Evolutionary conservation across 2,113 vertebrate species (phyloP).

Genomic region (Scytalopus superciliaris): DNA sequence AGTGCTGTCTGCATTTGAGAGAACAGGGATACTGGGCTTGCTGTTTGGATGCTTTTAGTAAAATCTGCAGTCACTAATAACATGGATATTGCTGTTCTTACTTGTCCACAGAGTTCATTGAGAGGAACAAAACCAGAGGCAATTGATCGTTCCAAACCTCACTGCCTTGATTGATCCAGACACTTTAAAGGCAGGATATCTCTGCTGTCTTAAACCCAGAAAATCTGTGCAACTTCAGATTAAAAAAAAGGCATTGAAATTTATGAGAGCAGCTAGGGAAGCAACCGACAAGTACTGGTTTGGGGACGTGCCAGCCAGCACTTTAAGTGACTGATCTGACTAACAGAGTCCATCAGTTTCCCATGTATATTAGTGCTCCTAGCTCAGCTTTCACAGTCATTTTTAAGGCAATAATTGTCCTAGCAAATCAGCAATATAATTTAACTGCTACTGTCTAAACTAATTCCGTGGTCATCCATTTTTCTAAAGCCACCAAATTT

Average conservation of each 20-base stretch:
- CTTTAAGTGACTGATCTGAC: neutral
- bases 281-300: neutral
- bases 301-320: neutral
- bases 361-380: neutral
- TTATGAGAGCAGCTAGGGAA: neutral
- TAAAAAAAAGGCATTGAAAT: neutral
- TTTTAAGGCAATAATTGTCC: conserved; percentile 59
- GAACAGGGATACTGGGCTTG: neutral
- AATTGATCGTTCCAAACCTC: neutral
- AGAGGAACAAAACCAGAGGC: neutral
- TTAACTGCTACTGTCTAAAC: neutral
- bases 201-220: neutral
- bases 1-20: neutral
- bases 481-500: conserved; percentile 2
- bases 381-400: neutral
- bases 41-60: neutral
- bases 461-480: neutral
- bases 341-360: neutral
- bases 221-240: neutral
- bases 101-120: neutral
- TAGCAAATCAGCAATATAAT: conserved; percentile 8
- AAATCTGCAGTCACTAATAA: neutral
- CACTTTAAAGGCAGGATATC: neutral
- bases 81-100: neutral
- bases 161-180: neutral